These are phyloP conservation scores for Ranitomeya variabilis DNA, from an alignment of 2,113 vertebrate species.

Conservation along the genomic window DNA sequence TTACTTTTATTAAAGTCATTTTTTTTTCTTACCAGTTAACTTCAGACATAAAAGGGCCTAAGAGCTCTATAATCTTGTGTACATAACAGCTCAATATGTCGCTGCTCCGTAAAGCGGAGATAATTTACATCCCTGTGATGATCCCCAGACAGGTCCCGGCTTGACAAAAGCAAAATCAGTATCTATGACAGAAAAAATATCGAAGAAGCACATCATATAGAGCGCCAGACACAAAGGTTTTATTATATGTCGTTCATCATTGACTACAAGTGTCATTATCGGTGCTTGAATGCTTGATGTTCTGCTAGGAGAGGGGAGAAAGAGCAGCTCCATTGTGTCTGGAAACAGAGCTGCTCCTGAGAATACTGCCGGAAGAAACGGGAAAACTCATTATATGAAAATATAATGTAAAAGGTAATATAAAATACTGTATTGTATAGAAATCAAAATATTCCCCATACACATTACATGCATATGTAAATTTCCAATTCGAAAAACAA, in stretches of 20 bases:
- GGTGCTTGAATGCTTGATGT: no score
- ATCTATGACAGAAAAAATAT: not conserved
- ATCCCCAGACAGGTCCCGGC: not conserved
- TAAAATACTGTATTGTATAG: no score
- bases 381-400: no score
- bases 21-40: slow-evolving; percentile 9
- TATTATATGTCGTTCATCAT: not conserved
- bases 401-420: no score
- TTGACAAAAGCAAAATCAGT: not conserved
- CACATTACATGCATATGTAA: no score
- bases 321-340: no score
- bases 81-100: slow-evolving; percentile 19
- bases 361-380: no score
- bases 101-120: not conserved
- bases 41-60: not conserved
- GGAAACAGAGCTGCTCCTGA: no score
- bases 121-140: not conserved
- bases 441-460: no score
- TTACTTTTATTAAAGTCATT: slow-evolving; percentile 40
- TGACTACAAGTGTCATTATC: not conserved
- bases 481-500: no score
- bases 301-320: no score
- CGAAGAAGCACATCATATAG: not conserved
- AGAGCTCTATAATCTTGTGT: slow-evolving; percentile 17
- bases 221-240: not conserved